These are phyloP conservation scores for Listronotus oregonensis DNA, from an alignment of 1,140 invertebrate species.

Conservation along the genomic window DNA sequence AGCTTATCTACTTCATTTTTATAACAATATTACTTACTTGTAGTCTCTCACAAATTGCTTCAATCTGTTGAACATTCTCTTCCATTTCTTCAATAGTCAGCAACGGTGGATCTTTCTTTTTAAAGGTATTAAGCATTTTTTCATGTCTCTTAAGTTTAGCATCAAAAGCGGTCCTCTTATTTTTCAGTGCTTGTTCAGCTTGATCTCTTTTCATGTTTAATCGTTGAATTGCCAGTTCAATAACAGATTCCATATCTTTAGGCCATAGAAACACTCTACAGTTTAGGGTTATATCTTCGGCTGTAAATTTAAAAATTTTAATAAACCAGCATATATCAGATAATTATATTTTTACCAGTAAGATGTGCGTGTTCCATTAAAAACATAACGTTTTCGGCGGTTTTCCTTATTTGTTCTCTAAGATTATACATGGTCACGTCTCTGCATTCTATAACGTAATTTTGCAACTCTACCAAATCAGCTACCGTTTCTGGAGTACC, in stretches of 20 bases:
- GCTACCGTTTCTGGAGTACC: slow-evolving; percentile 84
- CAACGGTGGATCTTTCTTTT: slow-evolving; percentile 83
- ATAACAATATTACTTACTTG: no score
- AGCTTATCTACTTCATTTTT: no score
- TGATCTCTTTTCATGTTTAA: slow-evolving; percentile 74
- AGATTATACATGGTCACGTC: slow-evolving; percentile 80
- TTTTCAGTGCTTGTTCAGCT: slow-evolving; percentile 68
- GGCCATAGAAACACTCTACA: slow-evolving; percentile 87
- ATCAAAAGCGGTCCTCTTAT: slow-evolving; percentile 69
- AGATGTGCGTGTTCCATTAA: slow-evolving; percentile 76
- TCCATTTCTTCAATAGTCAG: slow-evolving; percentile 82
- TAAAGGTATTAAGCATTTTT: slow-evolving; percentile 78
- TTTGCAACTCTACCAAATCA: slow-evolving; percentile 82
- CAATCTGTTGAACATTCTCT: slow-evolving; percentile 73
- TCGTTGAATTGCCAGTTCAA: slow-evolving; percentile 75
- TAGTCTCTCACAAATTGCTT: slow-evolving; percentile 69
- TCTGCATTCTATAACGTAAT: slow-evolving; percentile 79
- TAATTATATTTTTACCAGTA: slow-evolving; percentile 57
- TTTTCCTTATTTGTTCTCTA: slow-evolving; percentile 70
- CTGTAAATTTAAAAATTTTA: slow-evolving; percentile 52
- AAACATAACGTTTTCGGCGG: slow-evolving; percentile 75
- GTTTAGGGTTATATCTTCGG: slow-evolving; percentile 83
- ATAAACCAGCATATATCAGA: no score
- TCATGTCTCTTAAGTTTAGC: slow-evolving; percentile 72
- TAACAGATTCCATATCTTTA: slow-evolving; percentile 82